A percentile compares a stretch with the other conserved stretches of the same genome.
These are phyloP conservation scores for Hypomecis atomaria DNA, from an alignment of 2,888 invertebrate genomes.

Conservation along the genomic window DNA sequence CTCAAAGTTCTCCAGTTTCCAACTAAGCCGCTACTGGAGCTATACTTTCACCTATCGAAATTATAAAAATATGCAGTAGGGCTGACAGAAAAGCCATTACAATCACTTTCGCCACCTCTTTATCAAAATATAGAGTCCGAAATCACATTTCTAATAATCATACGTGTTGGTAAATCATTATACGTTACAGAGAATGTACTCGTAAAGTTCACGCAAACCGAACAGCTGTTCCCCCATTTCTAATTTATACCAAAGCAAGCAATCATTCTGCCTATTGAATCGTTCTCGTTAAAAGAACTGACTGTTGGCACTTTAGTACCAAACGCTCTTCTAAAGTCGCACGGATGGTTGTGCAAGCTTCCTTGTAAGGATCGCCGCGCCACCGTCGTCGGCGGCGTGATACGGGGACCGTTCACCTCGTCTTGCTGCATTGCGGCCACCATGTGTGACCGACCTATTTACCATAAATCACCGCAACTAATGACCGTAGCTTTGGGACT, in stretches of 20 bases:
- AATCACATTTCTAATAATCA: no score
- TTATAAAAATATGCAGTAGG: neutral
- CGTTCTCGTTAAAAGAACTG: no score
- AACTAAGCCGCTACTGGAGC: neutral
- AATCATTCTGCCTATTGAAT: no score
- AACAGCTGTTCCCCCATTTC: no score
- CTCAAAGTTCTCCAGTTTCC: constrained; percentile 13
- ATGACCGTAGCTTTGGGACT: constrained; percentile 16
- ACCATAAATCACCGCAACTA: constrained; percentile 35
- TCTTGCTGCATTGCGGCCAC: constrained; percentile 52
- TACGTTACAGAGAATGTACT: no score
- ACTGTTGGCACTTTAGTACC: constrained; percentile 2
- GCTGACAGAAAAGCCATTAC: no score
- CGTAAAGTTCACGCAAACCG: no score
- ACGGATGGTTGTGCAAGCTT: constrained; percentile 61
- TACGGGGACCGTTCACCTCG: constrained; percentile 75
- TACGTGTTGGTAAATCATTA: no score
- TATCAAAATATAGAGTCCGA: no score
- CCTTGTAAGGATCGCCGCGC: constrained; percentile 68
- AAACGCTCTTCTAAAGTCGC: constrained; percentile 8
- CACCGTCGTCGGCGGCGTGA: constrained; percentile 52
- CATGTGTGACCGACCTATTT: constrained; percentile 47
- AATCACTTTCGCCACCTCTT: no score
- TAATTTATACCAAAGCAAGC: no score
- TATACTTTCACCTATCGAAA: constrained; percentile 7